Base-by-base conservation (phyloP, 2,113 vertebrate species). In the Erythrocercus mccallii region DNA sequence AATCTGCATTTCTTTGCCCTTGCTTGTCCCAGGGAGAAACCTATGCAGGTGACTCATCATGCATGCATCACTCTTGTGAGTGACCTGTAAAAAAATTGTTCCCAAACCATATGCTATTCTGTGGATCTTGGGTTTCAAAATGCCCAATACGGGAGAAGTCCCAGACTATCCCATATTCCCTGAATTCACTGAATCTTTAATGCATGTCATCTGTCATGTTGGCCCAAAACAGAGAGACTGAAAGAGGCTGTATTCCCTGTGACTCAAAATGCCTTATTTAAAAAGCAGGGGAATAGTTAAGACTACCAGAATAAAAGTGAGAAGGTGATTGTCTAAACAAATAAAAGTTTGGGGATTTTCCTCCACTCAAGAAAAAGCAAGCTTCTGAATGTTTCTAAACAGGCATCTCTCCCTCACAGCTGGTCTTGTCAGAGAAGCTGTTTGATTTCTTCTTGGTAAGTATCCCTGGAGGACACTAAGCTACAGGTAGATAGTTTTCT, bases 21-120 rank as follows among this genome's bases (percentile, higher is more conserved):
- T 70, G 3, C 25, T 71, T 61, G 11, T 62, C 56, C 18, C 35
- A 47, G n/a, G 44, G 28, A 68, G 31, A 53, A 56, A 19, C 2
- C 1, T 0, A 0, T 8, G 28, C 31, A 54, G n/a, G 12, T 50
- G 16, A 35, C 15, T 80, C 6, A 21, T 27, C 38, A 2, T 15
- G 24, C 5, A 16, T 19, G 10, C 37, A 20, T 35, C 0, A 0
- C 27, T 72, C 15, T 56, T 37, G 12, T 61, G 50, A 66, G 30
- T 38, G 48, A 69, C 9, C 10, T 2, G 3, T 15, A 66, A 74
- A 76, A 77, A 22, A 51, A 6, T 22, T 62, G 3, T 28, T 72
- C 48, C 45, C 27, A 86, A 66, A n/a, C 23, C 24, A 35, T n/a
- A 8, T 37, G 38, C 11, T 3, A 4, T n/a, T 42, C 13, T 47